A percentile compares a stretch with the other conserved stretches of the same genome.
Conservation (phyloP, 2,888 invertebrate genomes). For the Sclerodermus sp. region DNA sequence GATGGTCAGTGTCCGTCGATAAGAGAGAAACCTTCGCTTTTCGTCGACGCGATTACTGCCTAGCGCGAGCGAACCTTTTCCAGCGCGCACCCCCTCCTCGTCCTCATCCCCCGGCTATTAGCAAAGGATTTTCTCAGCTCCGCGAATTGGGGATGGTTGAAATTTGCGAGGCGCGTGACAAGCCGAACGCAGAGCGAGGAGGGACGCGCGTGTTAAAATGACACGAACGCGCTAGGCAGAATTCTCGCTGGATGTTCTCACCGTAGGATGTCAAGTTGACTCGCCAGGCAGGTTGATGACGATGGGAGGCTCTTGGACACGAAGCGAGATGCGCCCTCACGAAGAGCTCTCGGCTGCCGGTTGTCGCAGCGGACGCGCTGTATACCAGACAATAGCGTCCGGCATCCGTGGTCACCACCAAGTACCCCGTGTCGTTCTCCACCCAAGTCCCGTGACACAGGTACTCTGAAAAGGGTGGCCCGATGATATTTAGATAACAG, state of each 20-base stretch:
- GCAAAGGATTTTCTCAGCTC: too few relatives aligned
- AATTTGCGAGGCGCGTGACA: neutral
- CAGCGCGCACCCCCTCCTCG: too few relatives aligned
- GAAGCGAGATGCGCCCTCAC: conserved; percentile 52
- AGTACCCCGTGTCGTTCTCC: conserved; percentile 66
- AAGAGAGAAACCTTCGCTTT: too few relatives aligned
- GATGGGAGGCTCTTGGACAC: conserved; percentile 49
- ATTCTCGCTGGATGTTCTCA: conserved; percentile 25
- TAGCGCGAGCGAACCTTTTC: too few relatives aligned
- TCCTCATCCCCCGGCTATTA: too few relatives aligned
- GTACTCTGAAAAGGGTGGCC: conserved; percentile 62
- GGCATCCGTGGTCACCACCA: conserved; percentile 62
- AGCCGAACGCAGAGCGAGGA: neutral
- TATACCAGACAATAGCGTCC: conserved; percentile 52
- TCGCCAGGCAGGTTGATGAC: conserved; percentile 50
- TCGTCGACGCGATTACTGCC: too few relatives aligned
- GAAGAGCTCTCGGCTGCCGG: conserved; percentile 44
- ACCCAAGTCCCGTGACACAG: conserved; percentile 76
- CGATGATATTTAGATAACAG: too few relatives aligned
- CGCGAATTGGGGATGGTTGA: too few relatives aligned
- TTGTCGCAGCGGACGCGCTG: conserved; percentile 44
- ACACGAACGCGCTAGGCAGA: too few relatives aligned
- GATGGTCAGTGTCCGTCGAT: too few relatives aligned
- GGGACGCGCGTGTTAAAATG: neutral
- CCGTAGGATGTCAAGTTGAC: conserved; percentile 53